Base-by-base conservation (phyloP, 37 sponge, comb jelly and placozoan genomes). In the Oopsacas minuta region DNA sequence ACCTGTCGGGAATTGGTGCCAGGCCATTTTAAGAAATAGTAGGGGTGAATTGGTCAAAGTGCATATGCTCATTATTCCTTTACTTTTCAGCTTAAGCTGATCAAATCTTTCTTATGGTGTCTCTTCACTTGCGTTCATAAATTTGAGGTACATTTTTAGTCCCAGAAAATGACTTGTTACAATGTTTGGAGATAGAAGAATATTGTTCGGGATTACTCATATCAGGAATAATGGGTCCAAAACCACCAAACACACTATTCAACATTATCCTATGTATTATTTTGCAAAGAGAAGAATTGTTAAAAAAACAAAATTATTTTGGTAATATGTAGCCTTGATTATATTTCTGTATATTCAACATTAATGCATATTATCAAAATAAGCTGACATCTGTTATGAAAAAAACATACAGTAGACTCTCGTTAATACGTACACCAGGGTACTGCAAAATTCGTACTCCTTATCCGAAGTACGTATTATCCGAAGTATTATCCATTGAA, bases 71-170 rank as follows among this genome's bases (percentile, higher is more conserved):
- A 61, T 61, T 61, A 61, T 42, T 42, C 49, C 49, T 15, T 42
- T 8, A 42, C 22, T 61, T 61, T 61, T 61, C 75, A 61, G 7
- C 75, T 61, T 61, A 61, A 61, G 75, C 22, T 61, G 75, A 61
- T 61, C 75, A 61, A 20, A 61, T 61, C 75, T 61, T 61, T 61
- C 5, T 12, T 61, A 61, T 61, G 75, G 75, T 61, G 75, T 61
- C 75, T 61, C 75, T 61, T 61, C 75, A 61, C 28, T 32, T 61
- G 75, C 75, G 75, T 61, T 34, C 75, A 61, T 61, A 61, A 61
- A 12, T 61, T 61, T 61, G 75, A 61, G 7, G 75, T 61, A 12
- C 17, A 25, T 61, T 61, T 61, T 12, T 61, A 61, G 22, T 61
- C 17, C 75, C 75, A 61, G 75, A 20, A 61, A 61, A 25, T 61